Base-by-base conservation (phyloP, 2,113 vertebrate species). In the Catharus fuscescens region DNA sequence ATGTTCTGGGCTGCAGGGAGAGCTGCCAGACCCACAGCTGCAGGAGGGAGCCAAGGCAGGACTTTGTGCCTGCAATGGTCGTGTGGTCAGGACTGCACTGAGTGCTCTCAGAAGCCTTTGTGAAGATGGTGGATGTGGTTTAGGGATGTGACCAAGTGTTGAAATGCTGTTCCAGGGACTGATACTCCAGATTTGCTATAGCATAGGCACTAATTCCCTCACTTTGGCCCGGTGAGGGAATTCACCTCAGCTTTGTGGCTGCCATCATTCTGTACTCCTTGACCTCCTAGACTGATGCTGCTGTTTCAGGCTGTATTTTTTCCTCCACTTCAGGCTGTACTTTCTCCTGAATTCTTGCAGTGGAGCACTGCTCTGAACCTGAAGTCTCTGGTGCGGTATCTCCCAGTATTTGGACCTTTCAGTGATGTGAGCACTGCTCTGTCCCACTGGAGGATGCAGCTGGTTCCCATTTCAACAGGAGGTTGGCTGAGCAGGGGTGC, bases 11-110 rank as follows among this genome's bases (percentile, higher is more conserved):
- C 78, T 57, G 36, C 74, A 31, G 14, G 34, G 60, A 81, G 78
- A 44, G 3, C n/a, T 81, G 23, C 77, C 60, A 50, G 16, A 26
- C 3, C 3, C 36, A 8, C 32, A 34, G 44, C 84, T 60, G 32
- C 1, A 32, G 38, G 26, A 15, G 18, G 29, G 44, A 74, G 10
- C 54, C 56, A 2, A 12, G 31, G 42, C 5, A 21, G 74, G 53
- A 5, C 40, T 40, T 20, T 1, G 52, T 47, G 10, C 21, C 71
- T 52, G 48, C 50, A 0, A 1, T 18, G 70, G 8, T 28, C 0
- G 0, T 5, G 1, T 44, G 23, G 13, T 19, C 24, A 40, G 47
- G 60, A 10, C 44, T 3, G 2, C 25, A 11, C 19, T 2, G 4
- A 44, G 24, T 8, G 45, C 25, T 54, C 54, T 66, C 62, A 17